Base-by-base conservation (phyloP, 2,113 vertebrate genomes). In the Ceuthmochares aereus region DNA sequence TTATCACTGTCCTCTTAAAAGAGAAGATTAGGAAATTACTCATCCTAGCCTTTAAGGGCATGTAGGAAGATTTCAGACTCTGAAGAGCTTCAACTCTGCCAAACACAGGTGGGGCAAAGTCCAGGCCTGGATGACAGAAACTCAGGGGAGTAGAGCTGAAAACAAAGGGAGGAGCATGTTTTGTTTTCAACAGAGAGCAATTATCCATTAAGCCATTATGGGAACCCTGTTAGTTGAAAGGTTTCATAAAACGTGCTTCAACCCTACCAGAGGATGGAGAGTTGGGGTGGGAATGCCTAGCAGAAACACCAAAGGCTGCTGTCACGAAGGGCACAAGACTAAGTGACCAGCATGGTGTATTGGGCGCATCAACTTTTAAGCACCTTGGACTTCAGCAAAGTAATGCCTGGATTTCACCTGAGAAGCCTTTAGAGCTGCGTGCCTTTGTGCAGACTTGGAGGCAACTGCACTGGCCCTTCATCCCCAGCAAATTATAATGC, bases 381-480 rank as follows among this genome's bases (percentile, higher is more conserved):
- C 26, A 47, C 22, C 34, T 69, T 59, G n/a, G 26, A 47, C 76
- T 86, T 90, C 30, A 84, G 45, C 32, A 67, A 87, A 89, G 7
- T 11, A n/a, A 70, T 16, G 34, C 21, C 45, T 67, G 69, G 30
- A 55, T 83, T 86, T 82, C 62, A 68, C 9, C 78, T 47, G 36
- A n/a, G 52, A 79, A 75, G 26, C 7, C 58, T 85, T 76, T 49
- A 29, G 34, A 56, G 34, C 19, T 3, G 0, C 23, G 9, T 3
- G 7, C 66, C 26, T 69, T 43, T 2, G 2, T 30, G 43, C 59
- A 84, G 56, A 32, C 25, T 40, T 4, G 4, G 59, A 58, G 45
- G 34, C 0, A 2, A 66, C 10, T 1, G 1, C 1, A 1, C 30
- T 2, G 4, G 34, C 27, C 17, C 47, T n/a, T 29, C 37, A 27